A percentile compares a stretch with the other conserved stretches of the same genome.
phyloP scores from a whole-genome alignment of 23 tunicate species.

The Trididemnum clinides region DNA sequence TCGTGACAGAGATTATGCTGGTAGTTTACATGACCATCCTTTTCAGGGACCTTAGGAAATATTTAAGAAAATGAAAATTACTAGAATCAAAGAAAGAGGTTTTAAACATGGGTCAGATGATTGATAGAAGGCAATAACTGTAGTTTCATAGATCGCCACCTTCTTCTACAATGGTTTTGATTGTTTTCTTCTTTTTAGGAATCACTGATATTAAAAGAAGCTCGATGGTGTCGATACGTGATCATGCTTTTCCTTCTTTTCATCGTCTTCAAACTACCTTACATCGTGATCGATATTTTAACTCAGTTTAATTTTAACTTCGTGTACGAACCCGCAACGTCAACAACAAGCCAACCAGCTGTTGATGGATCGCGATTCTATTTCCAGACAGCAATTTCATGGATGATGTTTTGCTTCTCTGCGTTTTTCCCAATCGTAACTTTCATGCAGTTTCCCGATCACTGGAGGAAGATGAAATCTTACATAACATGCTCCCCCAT shows the following conservation, averaged over 20 bases:
- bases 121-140: too few relatives aligned
- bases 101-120: too few relatives aligned
- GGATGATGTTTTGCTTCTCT: constrained; percentile 85
- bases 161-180: too few relatives aligned
- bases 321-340: constrained; percentile 14
- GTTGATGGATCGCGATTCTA: constrained; percentile 51
- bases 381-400: constrained; percentile 70
- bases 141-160: too few relatives aligned
- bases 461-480: constrained; percentile 37
- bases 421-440: constrained; percentile 74
- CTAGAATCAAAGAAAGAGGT: too few relatives aligned
- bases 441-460: constrained; percentile 47
- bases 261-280: constrained; percentile 71
- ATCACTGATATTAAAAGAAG: constrained; percentile 52
- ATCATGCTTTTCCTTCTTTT: constrained; percentile 44
- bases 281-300: constrained; percentile 53
- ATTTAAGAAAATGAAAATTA: too few relatives aligned
- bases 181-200: constrained; percentile 67
- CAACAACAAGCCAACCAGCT: background rate
- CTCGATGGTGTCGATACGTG: constrained; percentile 49
- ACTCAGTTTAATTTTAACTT: constrained; percentile 28
- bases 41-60: too few relatives aligned
- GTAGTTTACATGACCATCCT: too few relatives aligned
- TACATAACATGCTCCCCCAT: constrained; percentile 22
- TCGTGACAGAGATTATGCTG: too few relatives aligned